phyloP scores from a whole-genome alignment of 2,797 vertebrate genomes.

The Vireo griseus region DNA sequence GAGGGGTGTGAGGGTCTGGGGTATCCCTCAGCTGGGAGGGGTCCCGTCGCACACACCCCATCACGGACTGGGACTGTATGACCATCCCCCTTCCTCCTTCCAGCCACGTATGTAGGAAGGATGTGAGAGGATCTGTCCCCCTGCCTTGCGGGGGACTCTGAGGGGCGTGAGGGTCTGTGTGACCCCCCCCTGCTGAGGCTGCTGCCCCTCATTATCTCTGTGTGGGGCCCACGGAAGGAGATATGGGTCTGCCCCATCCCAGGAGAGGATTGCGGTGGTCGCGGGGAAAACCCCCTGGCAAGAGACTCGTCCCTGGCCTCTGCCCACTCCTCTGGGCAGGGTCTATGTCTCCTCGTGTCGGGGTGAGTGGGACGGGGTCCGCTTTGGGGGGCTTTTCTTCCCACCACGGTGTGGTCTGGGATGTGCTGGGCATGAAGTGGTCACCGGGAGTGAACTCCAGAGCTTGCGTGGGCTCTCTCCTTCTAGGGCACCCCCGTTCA shows the following conservation, averaged over 20 bases:
- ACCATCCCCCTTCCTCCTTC: rapidly evolving
- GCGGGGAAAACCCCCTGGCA: not conserved
- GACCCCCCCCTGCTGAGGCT: not conserved
- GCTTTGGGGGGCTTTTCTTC: not conserved
- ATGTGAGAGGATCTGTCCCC: not conserved
- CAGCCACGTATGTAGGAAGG: not conserved
- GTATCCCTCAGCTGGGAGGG: not conserved
- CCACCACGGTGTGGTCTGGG: rapidly evolving
- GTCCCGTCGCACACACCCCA: not conserved
- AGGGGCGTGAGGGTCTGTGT: not conserved
- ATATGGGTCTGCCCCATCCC: not conserved
- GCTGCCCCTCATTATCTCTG: not conserved
- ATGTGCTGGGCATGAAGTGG: rapidly evolving
- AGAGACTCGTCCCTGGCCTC: not conserved
- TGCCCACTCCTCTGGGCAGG: not conserved
- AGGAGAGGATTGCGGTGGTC: not conserved
- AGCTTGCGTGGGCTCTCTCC: rapidly evolving
- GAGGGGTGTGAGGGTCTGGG: not conserved
- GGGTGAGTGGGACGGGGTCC: not conserved
- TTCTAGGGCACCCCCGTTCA: rapidly evolving
- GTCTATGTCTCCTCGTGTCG: rapidly evolving
- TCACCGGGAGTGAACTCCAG: not conserved
- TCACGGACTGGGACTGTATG: not conserved
- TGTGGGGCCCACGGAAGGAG: not conserved
- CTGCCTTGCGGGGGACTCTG: not conserved